phyloP scores from a whole-genome alignment of 2,888 invertebrate genomes.

The Periphyllus acericola region DNA sequence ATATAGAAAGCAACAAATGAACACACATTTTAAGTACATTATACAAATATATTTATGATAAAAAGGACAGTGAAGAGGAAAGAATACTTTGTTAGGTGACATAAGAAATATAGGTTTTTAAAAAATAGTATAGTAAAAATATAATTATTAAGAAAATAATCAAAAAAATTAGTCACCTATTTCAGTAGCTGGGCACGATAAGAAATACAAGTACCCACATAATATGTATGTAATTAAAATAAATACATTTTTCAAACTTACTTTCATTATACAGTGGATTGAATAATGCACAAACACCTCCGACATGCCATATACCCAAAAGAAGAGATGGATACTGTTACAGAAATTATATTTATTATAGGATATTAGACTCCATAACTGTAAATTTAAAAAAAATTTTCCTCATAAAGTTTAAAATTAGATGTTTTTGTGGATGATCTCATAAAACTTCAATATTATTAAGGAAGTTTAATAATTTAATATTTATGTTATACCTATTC shows the following conservation, averaged over 20 bases:
- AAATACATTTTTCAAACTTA: slow-evolving; percentile 64
- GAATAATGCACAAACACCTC: slow-evolving; percentile 76
- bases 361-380: no score
- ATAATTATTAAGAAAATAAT: background rate
- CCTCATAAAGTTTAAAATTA: no score
- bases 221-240: background rate
- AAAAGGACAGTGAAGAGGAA: background rate
- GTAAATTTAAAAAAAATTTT: no score
- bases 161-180: background rate
- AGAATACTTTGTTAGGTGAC: background rate
- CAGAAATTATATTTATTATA: no score
- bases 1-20: background rate
- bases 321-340: slow-evolving; percentile 74
- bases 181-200: background rate
- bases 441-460: no score
- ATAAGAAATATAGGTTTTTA: background rate
- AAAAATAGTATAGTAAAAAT: background rate
- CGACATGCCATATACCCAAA: slow-evolving; percentile 76
- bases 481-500: no score
- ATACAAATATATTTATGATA: slow-evolving; percentile 13
- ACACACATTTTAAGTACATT: background rate
- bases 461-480: no score
- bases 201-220: background rate
- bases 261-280: slow-evolving; percentile 77
- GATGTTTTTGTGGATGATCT: no score